Evolutionary conservation across 2,113 vertebrate genomes (phyloP).

Genomic region (Pavo muticus): DNA sequence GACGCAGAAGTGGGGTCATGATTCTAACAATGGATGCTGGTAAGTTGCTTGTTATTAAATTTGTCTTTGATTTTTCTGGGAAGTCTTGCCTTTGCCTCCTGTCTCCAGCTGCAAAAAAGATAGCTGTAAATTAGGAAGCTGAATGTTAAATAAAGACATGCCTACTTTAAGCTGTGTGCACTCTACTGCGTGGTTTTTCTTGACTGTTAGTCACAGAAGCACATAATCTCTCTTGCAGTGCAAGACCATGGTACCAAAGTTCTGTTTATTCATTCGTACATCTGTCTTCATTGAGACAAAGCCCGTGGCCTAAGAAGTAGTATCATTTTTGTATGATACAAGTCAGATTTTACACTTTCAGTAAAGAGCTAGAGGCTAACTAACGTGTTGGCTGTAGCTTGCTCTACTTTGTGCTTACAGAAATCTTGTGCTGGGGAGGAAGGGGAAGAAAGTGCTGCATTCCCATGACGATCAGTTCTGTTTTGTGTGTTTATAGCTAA

Average conservation of each 20-base stretch:
- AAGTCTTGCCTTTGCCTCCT: neutral
- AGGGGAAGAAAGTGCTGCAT: neutral
- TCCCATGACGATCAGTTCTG: neutral
- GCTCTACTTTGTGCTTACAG: neutral
- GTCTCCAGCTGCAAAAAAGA: neutral
- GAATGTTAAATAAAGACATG: neutral
- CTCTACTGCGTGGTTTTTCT: neutral
- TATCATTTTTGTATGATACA: neutral
- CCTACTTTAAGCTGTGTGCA: neutral
- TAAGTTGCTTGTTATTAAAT: constrained; percentile 52
- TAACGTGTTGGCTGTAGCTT: neutral
- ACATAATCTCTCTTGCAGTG: neutral
- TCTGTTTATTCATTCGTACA: neutral
- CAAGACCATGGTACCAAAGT: neutral
- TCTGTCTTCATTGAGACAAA: neutral
- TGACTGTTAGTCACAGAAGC: neutral
- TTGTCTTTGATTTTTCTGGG: neutral
- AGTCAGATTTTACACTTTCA: neutral
- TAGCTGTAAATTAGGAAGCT: neutral
- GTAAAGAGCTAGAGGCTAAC: neutral
- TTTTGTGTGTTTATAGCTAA: neutral
- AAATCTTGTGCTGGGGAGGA: neutral
- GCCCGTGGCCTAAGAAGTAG: neutral
- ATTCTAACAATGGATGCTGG: constrained; percentile 74
- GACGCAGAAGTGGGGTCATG: constrained; percentile 67